These are phyloP conservation scores for rat (Rattus norvegicus) DNA, from an alignment of 2,113 vertebrate genomes.

Conservation along the genomic window DNA sequence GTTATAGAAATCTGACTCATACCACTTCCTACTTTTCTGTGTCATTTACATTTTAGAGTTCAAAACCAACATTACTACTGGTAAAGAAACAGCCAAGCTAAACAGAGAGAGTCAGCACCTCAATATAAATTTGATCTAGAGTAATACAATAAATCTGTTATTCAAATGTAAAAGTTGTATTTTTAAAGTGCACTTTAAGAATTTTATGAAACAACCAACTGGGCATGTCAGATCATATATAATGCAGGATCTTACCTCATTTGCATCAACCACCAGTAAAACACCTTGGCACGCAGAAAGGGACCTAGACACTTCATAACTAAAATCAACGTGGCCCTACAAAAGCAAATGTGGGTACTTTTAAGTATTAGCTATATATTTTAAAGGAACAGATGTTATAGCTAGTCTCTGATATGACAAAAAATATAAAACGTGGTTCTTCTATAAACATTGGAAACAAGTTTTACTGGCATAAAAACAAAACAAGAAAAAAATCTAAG, in stretches of 20 bases:
- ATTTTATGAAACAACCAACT: not conserved
- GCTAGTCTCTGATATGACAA: not conserved
- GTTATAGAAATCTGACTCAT: not conserved
- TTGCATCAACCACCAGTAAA: slow-evolving; percentile 96
- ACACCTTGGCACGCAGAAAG: slow-evolving; percentile 98
- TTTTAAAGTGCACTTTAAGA: slow-evolving; percentile 32
- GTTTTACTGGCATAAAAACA: slow-evolving; percentile 28
- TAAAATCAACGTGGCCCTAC: slow-evolving; percentile 99
- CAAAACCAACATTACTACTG: not conserved
- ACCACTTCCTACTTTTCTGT: not conserved
- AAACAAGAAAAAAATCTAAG: not conserved
- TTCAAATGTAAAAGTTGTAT: slow-evolving; percentile 33
- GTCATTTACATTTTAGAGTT: not conserved
- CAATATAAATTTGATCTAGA: not conserved
- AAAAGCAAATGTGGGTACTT: slow-evolving; percentile 40
- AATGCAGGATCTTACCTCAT: slow-evolving; percentile 90
- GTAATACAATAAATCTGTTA: slow-evolving; percentile 8
- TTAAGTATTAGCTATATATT: not conserved
- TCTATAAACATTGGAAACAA: not conserved
- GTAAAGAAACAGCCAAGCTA: not conserved
- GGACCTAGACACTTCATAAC: slow-evolving; percentile 97
- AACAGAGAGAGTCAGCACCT: not conserved
- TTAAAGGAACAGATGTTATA: not conserved
- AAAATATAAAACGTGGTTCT: not conserved
- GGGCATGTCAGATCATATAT: not conserved